Percentiles rank a stretch among this genome's conserved stretches.
phyloP scores from a whole-genome alignment of 1,140 invertebrate species.

The Hydropsyche tenuis region DNA sequence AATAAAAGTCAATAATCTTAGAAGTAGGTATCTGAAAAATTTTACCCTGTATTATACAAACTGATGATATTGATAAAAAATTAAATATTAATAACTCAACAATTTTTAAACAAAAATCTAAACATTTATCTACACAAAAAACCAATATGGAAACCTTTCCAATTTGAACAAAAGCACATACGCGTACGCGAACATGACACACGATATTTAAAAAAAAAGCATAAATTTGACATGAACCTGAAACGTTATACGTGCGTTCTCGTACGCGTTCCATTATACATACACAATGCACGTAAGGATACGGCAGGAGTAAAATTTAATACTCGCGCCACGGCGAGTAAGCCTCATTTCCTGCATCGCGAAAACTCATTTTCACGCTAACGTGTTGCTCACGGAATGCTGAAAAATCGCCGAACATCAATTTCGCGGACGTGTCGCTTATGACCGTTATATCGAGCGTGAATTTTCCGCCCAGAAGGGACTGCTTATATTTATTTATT shows the following conservation, averaged over 20 bases:
- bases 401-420: conserved; percentile 32
- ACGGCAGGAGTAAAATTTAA: not conserved
- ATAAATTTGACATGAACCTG: not conserved
- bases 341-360: conserved; percentile 26
- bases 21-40: too few relatives aligned
- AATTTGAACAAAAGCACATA: too few relatives aligned
- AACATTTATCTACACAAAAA: too few relatives aligned
- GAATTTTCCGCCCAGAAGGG: conserved; percentile 21
- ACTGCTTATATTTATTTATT: not conserved
- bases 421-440: conserved; percentile 32
- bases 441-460: conserved; percentile 34
- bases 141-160: too few relatives aligned
- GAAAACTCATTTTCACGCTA: conserved; percentile 31
- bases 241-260: too few relatives aligned
- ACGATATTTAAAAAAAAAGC: conserved; percentile 5
- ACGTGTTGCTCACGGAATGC: conserved; percentile 21
- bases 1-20: too few relatives aligned
- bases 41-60: too few relatives aligned
- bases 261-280: too few relatives aligned
- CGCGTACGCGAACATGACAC: not conserved
- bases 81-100: too few relatives aligned
- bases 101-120: too few relatives aligned
- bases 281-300: too few relatives aligned
- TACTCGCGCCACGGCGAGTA: not conserved
- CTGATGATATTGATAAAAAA: too few relatives aligned